Evolutionary conservation across 2,113 vertebrate species (phyloP).

Genomic region (Petaurus breviceps): DNA sequence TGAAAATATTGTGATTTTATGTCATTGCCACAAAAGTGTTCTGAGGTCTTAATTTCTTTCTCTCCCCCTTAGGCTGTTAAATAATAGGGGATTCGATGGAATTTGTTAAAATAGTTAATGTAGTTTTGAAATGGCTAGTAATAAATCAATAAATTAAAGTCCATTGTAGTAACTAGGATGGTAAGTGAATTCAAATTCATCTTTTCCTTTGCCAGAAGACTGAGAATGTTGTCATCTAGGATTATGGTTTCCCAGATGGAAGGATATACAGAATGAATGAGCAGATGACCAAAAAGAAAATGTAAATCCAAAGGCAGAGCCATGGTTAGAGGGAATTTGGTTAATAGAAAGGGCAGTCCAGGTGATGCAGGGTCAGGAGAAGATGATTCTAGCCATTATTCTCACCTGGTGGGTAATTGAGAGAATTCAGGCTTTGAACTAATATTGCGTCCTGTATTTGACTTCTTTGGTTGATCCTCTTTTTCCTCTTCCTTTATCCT

Average conservation of each 20-base stretch:
- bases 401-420: too few relatives aligned
- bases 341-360: background rate
- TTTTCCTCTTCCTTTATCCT: background rate
- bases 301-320: background rate
- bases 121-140: background rate
- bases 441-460: too few relatives aligned
- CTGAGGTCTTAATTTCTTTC: background rate
- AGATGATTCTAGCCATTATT: background rate
- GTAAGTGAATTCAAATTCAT: background rate
- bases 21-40: background rate
- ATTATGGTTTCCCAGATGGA: background rate
- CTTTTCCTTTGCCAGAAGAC: conserved; percentile 18
- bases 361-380: background rate
- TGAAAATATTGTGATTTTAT: background rate
- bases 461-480: background rate
- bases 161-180: background rate
- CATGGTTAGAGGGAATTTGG: background rate
- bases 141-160: background rate
- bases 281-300: background rate
- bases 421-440: too few relatives aligned
- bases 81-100: background rate
- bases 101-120: background rate
- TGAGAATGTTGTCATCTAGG: background rate
- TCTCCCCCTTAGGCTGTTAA: background rate
- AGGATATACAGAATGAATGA: background rate